These are phyloP conservation scores for Trogon surrucura DNA, from an alignment of 2,113 vertebrate genomes.

Conservation along the genomic window DNA sequence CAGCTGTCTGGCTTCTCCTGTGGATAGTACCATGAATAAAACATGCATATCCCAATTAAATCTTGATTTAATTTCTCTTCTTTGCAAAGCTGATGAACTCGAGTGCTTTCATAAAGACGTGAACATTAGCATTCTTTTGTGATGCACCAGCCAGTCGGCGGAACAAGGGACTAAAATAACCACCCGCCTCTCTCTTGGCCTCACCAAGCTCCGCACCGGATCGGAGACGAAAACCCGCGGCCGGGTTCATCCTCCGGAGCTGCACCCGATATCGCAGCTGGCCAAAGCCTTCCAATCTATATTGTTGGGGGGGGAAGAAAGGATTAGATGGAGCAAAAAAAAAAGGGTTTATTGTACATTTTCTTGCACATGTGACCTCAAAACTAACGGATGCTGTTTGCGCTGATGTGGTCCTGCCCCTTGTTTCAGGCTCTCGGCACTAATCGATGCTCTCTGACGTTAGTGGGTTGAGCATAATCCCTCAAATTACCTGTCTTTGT, in stretches of 20 bases:
- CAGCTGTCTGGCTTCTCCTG: slow-evolving; percentile 81
- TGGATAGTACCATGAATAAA: slow-evolving; percentile 87
- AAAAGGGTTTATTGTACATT: not conserved
- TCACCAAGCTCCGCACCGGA: slow-evolving; percentile 27
- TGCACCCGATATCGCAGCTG: rapidly evolving
- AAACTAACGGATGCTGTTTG: not conserved
- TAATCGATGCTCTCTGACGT: not conserved
- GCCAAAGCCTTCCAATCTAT: not conserved
- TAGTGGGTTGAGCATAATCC: not conserved
- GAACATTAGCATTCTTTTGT: slow-evolving; percentile 87
- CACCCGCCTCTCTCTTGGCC: slow-evolving; percentile 62
- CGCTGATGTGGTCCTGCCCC: not conserved
- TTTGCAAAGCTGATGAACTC: slow-evolving; percentile 90
- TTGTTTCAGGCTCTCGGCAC: not conserved
- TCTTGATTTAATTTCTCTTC: slow-evolving; percentile 88
- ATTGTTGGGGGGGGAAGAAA: not conserved
- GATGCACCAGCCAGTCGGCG: slow-evolving; percentile 78
- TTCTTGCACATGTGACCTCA: rapidly evolving
- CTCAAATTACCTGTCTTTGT: not conserved
- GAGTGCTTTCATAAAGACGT: slow-evolving; percentile 84
- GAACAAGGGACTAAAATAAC: slow-evolving; percentile 76
- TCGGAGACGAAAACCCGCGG: not conserved
- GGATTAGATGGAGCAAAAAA: not conserved
- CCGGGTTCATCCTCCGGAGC: not conserved
- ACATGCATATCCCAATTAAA: slow-evolving; percentile 90